Evolutionary conservation across 2,888 invertebrate species (phyloP), one percentile per base, ranked within the genome.

Genomic region (Conomelus anceps): DNA sequence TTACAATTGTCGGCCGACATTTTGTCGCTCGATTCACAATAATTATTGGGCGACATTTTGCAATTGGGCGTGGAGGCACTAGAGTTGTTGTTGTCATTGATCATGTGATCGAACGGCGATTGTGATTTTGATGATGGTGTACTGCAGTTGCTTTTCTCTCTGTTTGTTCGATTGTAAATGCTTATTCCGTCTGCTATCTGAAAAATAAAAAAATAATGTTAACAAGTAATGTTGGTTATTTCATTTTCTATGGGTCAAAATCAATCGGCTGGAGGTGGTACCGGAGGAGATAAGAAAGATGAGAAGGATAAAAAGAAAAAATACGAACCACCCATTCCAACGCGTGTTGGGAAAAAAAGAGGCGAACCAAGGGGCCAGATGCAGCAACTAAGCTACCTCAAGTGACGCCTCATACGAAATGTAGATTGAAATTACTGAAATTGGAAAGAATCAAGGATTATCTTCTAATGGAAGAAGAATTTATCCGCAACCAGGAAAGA

Each of bases 221-320:
- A 34, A 34, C n/a, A n/a, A n/a, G n/a, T n/a, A n/a, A n/a, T n/a
- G n/a, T n/a, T n/a, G n/a, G n/a, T n/a, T n/a, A n/a, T n/a, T n/a
- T n/a, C n/a, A n/a, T n/a, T n/a, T n/a, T n/a, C n/a, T n/a, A n/a
- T n/a, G 99, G 99, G 99, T 93, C 99, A 99, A 95, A 98, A 98
- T 94, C 98, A 99, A 93, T 98, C 98, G 63, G 98, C 98, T 90
- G 96, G 96, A 90, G 97, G 97, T 90, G 95, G 95, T 85, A 95
- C 96, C 89, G 96, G 98, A 88, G 97, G 97, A 88, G 98, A 99
- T 93, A 98, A 99, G 92, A 99, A 99, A 93, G 98, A 98, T 94
- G 99, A 99, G 93, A 98, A 99, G 94, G 98, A 99, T 93, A 98
- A 99, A 93, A 99, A 99, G 94, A 99, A 98, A 94, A 99, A 99